These are phyloP conservation scores for cat (Felis catus) DNA, from an alignment of 2,113 vertebrate genomes.

Conservation along the genomic window DNA sequence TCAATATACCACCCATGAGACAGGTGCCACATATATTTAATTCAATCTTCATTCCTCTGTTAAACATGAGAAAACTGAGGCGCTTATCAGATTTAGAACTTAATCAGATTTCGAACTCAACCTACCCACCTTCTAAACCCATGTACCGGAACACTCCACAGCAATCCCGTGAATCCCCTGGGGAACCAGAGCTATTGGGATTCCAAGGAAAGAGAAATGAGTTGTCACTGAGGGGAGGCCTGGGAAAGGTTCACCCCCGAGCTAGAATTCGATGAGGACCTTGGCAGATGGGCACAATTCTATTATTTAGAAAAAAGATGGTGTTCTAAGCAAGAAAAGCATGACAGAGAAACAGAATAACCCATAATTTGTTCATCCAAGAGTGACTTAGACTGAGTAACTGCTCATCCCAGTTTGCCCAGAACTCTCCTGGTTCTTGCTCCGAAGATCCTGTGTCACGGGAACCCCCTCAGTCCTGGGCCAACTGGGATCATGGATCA, in stretches of 20 bases:
- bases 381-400: neutral
- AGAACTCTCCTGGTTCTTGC: neutral
- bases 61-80: neutral
- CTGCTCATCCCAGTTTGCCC: neutral
- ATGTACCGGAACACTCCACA: neutral
- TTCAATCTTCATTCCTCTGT: neutral
- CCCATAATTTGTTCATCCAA: neutral
- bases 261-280: too few relatives aligned
- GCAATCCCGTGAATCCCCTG: neutral
- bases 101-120: neutral
- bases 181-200: neutral
- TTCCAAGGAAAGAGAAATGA: neutral
- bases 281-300: neutral
- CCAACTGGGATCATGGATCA: neutral
- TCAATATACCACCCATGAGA: neutral
- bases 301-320: neutral
- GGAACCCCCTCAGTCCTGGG: neutral
- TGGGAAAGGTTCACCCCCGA: neutral
- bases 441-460: neutral
- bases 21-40: neutral
- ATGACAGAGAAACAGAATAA: neutral
- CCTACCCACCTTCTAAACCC: neutral
- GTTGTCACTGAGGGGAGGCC: neutral
- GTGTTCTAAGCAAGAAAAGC: neutral
- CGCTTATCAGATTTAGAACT: neutral